Conservation (phyloP, 1,140 invertebrate species). For the Bombyx mori region ASM3026992v2 NC_085129.1:15633501-15634000, state of each 20-base stretch:
- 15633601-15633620: conserved; percentile 59
- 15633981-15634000: too few species aligned
- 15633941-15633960: neutral
- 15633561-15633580: conserved; percentile 85
- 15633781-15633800: conserved; percentile 34
- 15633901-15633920: conserved; percentile 31
- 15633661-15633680: conserved; percentile 88
- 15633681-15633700: conserved; percentile 14
- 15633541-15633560: conserved; percentile 74
- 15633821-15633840: conserved; percentile 56
- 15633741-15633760: conserved; percentile 28
- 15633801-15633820: conserved; percentile 33
- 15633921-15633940: conserved; percentile 42
- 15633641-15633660: conserved; percentile 81
- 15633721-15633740: conserved; percentile 24
- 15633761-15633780: conserved; percentile 26
- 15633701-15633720: conserved; percentile 12
- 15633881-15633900: conserved; percentile 29
- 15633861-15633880: conserved; percentile 21
- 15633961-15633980: too few species aligned
- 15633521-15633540: conserved; percentile 66
- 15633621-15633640: conserved; percentile 49
- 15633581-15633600: conserved; percentile 68
- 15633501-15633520: conserved; percentile 72
- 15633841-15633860: conserved; percentile 46